Evolutionary conservation across 2,113 vertebrate species (phyloP), one percentile per base, ranked within the genome.

Genomic region (Phyllostomus discolor): DNA sequence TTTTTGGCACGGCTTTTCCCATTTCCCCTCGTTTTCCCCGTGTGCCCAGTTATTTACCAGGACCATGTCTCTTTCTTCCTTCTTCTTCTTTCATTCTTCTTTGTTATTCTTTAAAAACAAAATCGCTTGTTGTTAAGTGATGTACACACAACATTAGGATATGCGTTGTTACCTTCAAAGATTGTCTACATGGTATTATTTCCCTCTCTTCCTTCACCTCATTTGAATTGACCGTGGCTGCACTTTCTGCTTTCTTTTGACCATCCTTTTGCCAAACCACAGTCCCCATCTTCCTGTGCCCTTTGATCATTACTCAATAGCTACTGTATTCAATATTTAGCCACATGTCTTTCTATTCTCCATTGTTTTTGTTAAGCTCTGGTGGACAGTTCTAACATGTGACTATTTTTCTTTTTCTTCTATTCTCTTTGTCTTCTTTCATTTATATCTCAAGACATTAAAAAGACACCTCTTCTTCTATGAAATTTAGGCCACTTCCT

Each of bases 121-220:
- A 50, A 26, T 66, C 95, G 95, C 94, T 79, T 97, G 98, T 98
- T 98, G 97, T 98, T 98, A 98, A 98, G 98, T 97, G 98, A 98
- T 97, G 85, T 88, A 94, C 92, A 97, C 92, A 97, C 97, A 97
- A 92, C 91, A 98, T 97, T 97, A 98, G 82, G 88, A 81, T 94
- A 96, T 93, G 97, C 54, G 91, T 97, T 95, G 96, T 94, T 97
- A 91, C 97, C 97, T 97, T 80, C 70, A 82, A 98, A 97, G 57
- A 91, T 0, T 3, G 84, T 95, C 89, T 93, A 92, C 54, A 95
- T 94, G 97, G 76, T 79, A 64, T 95, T 79, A 95, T 94, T 96
- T 75, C 79, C 95, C 88, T 95, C 64, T 82, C 82, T 41, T 88
- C 90, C 78, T 98, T 97, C 82, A 95, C 85, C 48, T 87, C 69